A percentile compares a stretch with the other conserved stretches of the same genome.
phyloP scores from a whole-genome alignment of 2,113 vertebrate genomes.

The Syngnathus typhle region DNA sequence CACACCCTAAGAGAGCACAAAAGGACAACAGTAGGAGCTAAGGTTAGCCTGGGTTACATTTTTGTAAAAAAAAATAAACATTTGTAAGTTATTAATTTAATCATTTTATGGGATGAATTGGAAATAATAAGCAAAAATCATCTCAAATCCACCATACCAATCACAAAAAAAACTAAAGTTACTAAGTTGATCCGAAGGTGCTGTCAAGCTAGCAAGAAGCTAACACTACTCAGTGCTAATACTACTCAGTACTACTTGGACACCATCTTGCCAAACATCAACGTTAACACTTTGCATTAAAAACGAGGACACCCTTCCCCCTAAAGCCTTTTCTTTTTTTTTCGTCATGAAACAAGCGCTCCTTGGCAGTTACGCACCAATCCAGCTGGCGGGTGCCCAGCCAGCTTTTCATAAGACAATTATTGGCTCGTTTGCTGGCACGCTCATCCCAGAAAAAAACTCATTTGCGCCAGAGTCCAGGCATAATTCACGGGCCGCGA shows the following conservation, averaged over 20 bases:
- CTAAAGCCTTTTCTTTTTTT: not conserved
- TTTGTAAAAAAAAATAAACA: no score
- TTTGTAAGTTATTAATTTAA: no score
- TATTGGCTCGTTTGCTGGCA: constrained; percentile 31
- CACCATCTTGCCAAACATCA: no score
- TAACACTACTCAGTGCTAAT: not conserved
- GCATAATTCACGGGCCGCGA: constrained; percentile 33
- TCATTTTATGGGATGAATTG: no score
- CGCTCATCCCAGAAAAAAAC: constrained; percentile 31
- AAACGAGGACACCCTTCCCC: not conserved
- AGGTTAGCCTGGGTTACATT: no score
- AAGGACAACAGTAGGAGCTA: not conserved
- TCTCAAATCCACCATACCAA: not conserved
- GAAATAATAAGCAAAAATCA: no score
- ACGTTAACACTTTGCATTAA: not conserved
- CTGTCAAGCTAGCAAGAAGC: not conserved
- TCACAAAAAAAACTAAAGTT: not conserved
- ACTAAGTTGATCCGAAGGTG: not conserved
- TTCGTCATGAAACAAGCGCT: constrained; percentile 20
- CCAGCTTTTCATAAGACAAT: constrained; percentile 37
- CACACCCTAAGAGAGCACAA: not conserved
- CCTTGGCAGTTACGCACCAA: constrained; percentile 23
- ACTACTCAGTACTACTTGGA: not conserved
- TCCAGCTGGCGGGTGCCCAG: constrained; percentile 30
- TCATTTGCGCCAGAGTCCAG: constrained; percentile 38